Evolutionary conservation across 37 sponge, comb jelly and placozoan species (phyloP).

Genomic region (Trichoplax adhaerens): DNA sequence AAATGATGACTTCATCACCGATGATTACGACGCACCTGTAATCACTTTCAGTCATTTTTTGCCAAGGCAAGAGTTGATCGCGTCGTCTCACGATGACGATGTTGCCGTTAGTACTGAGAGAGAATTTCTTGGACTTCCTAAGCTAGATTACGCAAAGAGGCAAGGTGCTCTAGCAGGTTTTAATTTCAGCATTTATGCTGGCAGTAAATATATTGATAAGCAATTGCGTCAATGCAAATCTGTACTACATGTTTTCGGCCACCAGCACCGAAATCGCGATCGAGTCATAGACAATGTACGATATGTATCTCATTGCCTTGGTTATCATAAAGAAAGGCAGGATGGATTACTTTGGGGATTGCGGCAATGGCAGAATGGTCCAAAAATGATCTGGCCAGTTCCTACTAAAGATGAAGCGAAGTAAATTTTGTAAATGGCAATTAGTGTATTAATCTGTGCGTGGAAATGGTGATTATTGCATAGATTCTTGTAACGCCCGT

Average conservation of each 20-base stretch:
- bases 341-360: conserved; percentile 14
- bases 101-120: conserved; percentile 4
- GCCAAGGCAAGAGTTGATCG: conserved; percentile 13
- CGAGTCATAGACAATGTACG: conserved; percentile 7
- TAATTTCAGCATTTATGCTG: conserved; percentile 13
- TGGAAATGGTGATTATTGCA: too few relatives aligned
- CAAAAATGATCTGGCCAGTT: not conserved
- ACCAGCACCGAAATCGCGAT: conserved; percentile 18
- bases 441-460: too few relatives aligned
- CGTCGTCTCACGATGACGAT: conserved; percentile 3
- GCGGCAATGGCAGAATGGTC: conserved; percentile 1
- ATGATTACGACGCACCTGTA: conserved; percentile 11
- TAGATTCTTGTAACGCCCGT: too few relatives aligned
- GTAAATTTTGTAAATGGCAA: too few relatives aligned
- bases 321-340: not conserved
- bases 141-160: not conserved
- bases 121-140: conserved; percentile 2
- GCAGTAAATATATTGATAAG: conserved; percentile 2
- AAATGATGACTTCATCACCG: conserved; percentile 5
- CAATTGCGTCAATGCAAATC: conserved; percentile 11
- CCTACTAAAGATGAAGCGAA: too few relatives aligned
- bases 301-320: conserved; percentile 16
- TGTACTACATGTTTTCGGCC: conserved; percentile 12
- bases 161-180: not conserved
- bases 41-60: conserved; percentile 15